Evolutionary conservation across 2,888 invertebrate genomes (phyloP), one percentile per base, ranked within the genome.

Genomic region (Chaetoderma sp.): DNA sequence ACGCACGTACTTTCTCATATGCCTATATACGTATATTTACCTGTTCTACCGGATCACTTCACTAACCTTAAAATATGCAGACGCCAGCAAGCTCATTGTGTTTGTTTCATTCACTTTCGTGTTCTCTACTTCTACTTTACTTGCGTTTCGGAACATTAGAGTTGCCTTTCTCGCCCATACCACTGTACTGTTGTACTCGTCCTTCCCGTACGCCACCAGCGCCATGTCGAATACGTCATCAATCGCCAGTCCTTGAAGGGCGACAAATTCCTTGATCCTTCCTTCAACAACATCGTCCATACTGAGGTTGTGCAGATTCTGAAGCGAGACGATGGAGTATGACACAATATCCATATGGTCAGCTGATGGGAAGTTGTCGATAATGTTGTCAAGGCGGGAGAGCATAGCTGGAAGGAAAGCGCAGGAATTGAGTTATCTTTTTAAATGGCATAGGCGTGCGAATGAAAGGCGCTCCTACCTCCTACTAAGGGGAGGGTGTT

Each of bases 181-280:
- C 52, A 71, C 49, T 0, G 72, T 56, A 23, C 63, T 55, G 8
- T 63, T 49, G 52, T 60, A 68, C 3, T 69, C 55, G 6, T 68
- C 62, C 1, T 50, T 23, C 8, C 67, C 69, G 36, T 67, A 73
- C 2, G 75, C 73, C 13, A 59, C 60, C 8, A 63, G 61, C 23
- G 70, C 75, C 13, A 77, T 58, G n/a, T 71, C 68, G n/a, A 72
- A 67, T 0, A 70, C 67, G 44, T 77, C 77, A n/a, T 68, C 65
- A 52, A 70, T 23, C 10, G 71, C 67, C 5, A 77, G 47, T 8
- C 63, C 67, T 27, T 68, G 44, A 27, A 68, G 30, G 0, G 77
- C 52, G 13, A 60, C 21, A 30, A 50, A 28, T 1, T 65, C 73
- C 10, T 44, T 21, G 13, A 77, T 60, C 13, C 63, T 57, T 2